phyloP scores from a whole-genome alignment of 2,113 vertebrate genomes.

The Pholis gunnellus region DNA sequence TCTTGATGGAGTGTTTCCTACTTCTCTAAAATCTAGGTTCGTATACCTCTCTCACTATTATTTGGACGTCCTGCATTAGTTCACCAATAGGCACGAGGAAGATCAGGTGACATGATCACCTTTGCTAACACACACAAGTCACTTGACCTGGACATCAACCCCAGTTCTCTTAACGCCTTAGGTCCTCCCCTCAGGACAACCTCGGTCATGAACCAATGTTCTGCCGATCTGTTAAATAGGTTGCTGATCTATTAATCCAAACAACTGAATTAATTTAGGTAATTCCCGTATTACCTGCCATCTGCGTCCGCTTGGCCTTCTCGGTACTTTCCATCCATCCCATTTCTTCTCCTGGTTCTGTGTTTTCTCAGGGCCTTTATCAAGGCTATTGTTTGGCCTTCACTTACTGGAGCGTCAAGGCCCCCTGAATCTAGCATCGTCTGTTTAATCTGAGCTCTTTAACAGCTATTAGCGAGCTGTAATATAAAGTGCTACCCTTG shows the following conservation, averaged over 20 bases:
- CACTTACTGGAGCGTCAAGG: not conserved
- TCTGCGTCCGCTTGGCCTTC: not conserved
- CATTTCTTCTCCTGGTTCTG: not conserved
- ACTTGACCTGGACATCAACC: not conserved
- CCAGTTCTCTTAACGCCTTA: not conserved
- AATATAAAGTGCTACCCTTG: too few species aligned
- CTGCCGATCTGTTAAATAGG: not conserved
- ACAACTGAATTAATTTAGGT: not conserved
- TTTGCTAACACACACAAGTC: not conserved
- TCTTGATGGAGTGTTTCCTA: too few species aligned
- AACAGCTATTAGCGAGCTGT: too few species aligned
- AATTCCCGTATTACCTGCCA: not conserved
- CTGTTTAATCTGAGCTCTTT: too few species aligned
- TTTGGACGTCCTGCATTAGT: too few species aligned
- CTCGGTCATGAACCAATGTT: not conserved
- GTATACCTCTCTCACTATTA: too few species aligned
- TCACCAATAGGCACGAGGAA: too few species aligned
- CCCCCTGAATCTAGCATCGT: too few species aligned
- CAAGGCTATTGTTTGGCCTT: not conserved
- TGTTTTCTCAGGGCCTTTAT: not conserved
- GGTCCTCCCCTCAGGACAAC: not conserved
- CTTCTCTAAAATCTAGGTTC: too few species aligned
- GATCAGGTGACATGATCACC: not conserved
- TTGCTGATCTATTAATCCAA: not conserved
- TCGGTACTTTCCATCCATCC: not conserved